Evolutionary conservation across 2,888 invertebrate genomes (phyloP).

Genomic region (Pardosa pseudoannulata): DNA sequence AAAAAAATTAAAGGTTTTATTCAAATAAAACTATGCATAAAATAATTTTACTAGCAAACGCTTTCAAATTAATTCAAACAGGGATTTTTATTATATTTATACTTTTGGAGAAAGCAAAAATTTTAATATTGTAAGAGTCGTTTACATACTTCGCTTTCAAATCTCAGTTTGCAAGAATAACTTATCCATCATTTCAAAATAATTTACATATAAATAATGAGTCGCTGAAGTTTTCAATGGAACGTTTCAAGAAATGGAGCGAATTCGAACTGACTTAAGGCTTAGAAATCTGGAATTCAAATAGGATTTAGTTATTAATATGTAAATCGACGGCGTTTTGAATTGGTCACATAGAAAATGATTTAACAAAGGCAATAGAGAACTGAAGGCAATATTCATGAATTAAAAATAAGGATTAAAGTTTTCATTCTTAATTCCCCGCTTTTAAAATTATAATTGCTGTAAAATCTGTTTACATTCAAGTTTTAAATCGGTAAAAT

Average conservation of each 20-base stretch:
- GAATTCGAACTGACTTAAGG: background rate
- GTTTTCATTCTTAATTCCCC: background rate
- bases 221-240: background rate
- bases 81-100: no score
- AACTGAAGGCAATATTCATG: background rate
- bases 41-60: no score
- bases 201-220: constrained; percentile 4
- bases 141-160: background rate
- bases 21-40: no score
- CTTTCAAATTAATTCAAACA: no score
- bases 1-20: no score
- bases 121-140: background rate
- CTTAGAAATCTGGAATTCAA: background rate
- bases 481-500: background rate
- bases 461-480: background rate
- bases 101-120: no score
- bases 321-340: background rate
- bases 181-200: background rate
- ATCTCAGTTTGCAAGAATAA: background rate
- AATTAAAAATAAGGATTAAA: background rate
- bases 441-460: background rate
- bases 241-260: background rate
- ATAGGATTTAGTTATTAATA: background rate
- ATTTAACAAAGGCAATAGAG: no score
- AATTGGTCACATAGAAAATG: background rate